Evolutionary conservation across 2,113 vertebrate genomes (phyloP), one percentile per base, ranked within the genome.

Genomic region (Tragelaphus imberbis): DNA sequence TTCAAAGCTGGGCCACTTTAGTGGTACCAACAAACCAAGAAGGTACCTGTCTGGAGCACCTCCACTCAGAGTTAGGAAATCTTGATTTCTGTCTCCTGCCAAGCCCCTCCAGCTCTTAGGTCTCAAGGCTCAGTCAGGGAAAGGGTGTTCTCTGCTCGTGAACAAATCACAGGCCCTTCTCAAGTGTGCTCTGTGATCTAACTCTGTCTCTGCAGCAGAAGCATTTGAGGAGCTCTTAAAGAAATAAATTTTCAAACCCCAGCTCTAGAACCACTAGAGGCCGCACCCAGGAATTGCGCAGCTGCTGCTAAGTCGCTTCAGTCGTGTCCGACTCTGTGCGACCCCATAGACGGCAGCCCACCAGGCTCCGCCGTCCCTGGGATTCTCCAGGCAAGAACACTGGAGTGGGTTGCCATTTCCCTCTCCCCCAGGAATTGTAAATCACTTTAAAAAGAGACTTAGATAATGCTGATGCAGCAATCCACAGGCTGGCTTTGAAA

Each of bases 281-380:
- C 5, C 1, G 15, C 3, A 3, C 16, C 58, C 2, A 14, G 65
- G 40, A n/a, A n/a, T n/a, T n/a, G n/a, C n/a, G n/a, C n/a, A n/a
- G n/a, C n/a, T n/a, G n/a, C n/a, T n/a, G n/a, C n/a, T n/a, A n/a
- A n/a, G n/a, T n/a, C n/a, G n/a, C n/a, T n/a, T n/a, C n/a, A n/a
- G n/a, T n/a, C n/a, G n/a, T n/a, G n/a, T n/a, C n/a, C n/a, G n/a
- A n/a, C n/a, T n/a, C n/a, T n/a, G n/a, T n/a, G n/a, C n/a, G n/a
- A n/a, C n/a, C n/a, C n/a, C n/a, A n/a, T n/a, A n/a, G n/a, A n/a
- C n/a, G n/a, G n/a, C n/a, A n/a, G n/a, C n/a, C n/a, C n/a, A n/a
- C n/a, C n/a, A n/a, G n/a, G n/a, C n/a, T n/a, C n/a, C n/a, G n/a
- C n/a, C n/a, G n/a, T n/a, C n/a, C n/a, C n/a, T n/a, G n/a, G n/a